Conservation (phyloP, 1,140 invertebrate genomes). For the Habropoda laboriosa region DNA sequence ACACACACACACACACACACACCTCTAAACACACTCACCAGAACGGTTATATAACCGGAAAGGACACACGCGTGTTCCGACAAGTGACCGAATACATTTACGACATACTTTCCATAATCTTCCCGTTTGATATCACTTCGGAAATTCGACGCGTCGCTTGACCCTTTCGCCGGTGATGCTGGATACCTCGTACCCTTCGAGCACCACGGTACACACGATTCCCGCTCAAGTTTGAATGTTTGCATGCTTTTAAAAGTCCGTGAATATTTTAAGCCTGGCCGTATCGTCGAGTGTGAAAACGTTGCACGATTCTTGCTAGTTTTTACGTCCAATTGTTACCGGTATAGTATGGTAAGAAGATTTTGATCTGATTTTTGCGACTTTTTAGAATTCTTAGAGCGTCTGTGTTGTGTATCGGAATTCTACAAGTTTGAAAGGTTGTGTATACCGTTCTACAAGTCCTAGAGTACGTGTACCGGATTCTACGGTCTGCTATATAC, state of each 20-base stretch:
- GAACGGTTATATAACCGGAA: no score
- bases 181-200: not conserved
- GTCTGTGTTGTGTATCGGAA: not conserved
- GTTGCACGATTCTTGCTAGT: not conserved
- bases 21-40: no score
- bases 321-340: no score
- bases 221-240: not conserved
- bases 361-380: not conserved
- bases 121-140: slow-evolving; percentile 14
- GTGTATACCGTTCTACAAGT: no score
- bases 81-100: slow-evolving; percentile 57
- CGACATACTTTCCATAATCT: slow-evolving; percentile 47
- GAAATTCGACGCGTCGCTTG: slow-evolving; percentile 4
- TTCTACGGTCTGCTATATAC: no score
- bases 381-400: not conserved
- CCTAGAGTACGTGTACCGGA: not conserved
- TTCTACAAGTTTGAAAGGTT: not conserved
- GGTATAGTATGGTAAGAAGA: not conserved
- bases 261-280: slow-evolving; percentile 20
- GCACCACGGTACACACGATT: not conserved
- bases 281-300: not conserved
- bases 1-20: no score
- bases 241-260: slow-evolving; percentile 30
- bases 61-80: slow-evolving; percentile 33
- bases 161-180: not conserved